These are phyloP conservation scores for Gambelia wislizenii DNA, from an alignment of 2,797 vertebrate species.

Conservation along the genomic window DNA sequence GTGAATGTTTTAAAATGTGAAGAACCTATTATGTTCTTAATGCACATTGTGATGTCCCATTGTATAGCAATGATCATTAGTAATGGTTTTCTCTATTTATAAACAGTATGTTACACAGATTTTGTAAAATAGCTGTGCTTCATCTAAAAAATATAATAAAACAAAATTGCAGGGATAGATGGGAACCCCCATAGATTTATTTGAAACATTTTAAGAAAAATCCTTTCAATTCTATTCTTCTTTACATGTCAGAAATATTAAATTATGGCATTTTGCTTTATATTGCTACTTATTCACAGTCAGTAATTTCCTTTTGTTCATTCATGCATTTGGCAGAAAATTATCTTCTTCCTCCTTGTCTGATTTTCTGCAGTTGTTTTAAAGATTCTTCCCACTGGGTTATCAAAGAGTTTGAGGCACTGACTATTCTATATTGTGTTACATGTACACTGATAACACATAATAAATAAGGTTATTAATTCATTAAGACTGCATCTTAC, in stretches of 20 bases:
- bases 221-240: neutral
- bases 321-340: slow-evolving; percentile 13
- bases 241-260: slow-evolving; percentile 23
- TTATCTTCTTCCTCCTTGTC: slow-evolving; percentile 11
- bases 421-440: neutral
- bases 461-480: neutral
- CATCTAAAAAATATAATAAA: neutral
- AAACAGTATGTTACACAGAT: neutral
- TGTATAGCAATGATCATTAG: neutral
- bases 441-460: neutral
- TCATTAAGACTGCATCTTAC: neutral
- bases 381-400: neutral
- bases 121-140: slow-evolving; percentile 18
- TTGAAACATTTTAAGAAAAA: slow-evolving; percentile 13
- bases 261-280: slow-evolving; percentile 31
- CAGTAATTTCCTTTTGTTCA: slow-evolving; percentile 18
- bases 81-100: slow-evolving; percentile 16
- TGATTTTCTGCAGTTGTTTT: slow-evolving; percentile 9
- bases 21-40: neutral
- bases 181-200: neutral
- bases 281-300: slow-evolving; percentile 18
- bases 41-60: neutral
- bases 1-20: neutral
- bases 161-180: neutral
- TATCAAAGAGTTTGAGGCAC: neutral